Conservation (phyloP, 2,888 invertebrate genomes). For the Muschampia plurimacula region DNA sequence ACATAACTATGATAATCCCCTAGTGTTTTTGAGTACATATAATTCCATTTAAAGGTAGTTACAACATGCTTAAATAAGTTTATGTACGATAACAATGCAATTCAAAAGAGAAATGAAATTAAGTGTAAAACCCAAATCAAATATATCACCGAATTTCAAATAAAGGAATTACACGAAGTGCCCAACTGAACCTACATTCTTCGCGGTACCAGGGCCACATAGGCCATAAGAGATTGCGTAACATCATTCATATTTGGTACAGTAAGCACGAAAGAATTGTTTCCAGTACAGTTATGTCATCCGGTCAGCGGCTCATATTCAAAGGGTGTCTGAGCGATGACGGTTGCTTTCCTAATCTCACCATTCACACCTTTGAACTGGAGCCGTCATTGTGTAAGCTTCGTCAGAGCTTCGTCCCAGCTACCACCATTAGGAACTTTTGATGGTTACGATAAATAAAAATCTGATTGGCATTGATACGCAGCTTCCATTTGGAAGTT, state of each 20-base stretch:
- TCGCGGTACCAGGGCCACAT: not conserved
- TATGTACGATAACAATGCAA: no score
- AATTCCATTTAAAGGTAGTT: no score
- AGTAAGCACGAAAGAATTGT: conserved; percentile 8
- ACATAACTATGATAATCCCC: no score
- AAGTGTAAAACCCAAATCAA: no score
- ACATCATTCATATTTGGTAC: conserved; percentile 12
- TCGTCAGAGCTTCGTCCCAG: conserved; percentile 49
- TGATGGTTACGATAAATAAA: conserved; percentile 72
- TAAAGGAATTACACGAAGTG: no score
- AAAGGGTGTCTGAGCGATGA: conserved; percentile 27
- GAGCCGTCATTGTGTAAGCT: conserved; percentile 56
- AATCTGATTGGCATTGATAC: conserved; percentile 82
- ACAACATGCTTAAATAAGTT: no score
- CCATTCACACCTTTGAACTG: conserved; percentile 47
- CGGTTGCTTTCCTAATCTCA: conserved; percentile 38
- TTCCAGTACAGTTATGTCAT: conserved; percentile 20
- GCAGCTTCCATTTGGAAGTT: conserved; percentile 82
- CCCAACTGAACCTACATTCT: no score
- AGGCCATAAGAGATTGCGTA: not conserved
- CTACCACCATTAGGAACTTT: conserved; percentile 73
- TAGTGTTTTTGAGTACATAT: no score
- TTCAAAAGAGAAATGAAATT: no score
- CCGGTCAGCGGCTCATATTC: conserved; percentile 16
- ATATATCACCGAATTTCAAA: no score